Conservation (phyloP, 2,888 invertebrate species). For the Lingula anatina region DNA sequence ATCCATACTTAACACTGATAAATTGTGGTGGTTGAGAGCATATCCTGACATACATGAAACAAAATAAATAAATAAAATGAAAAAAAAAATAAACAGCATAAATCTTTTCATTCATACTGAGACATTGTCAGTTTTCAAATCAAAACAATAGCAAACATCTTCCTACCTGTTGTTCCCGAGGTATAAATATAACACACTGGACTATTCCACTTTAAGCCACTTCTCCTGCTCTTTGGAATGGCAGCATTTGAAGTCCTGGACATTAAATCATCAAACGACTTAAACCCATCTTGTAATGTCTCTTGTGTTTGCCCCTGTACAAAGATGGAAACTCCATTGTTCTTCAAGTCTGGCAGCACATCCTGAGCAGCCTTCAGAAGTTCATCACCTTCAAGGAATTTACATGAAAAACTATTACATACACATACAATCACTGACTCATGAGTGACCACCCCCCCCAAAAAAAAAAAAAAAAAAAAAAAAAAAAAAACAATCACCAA, state of each 20-base stretch:
- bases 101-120: too few relatives aligned
- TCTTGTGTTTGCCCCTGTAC: slow-evolving; percentile 14
- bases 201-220: slow-evolving; percentile 17
- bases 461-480: too few relatives aligned
- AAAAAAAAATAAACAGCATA: too few relatives aligned
- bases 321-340: slow-evolving; percentile 18
- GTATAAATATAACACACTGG: slow-evolving; percentile 87
- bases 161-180: slow-evolving; percentile 57
- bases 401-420: not conserved
- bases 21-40: too few relatives aligned
- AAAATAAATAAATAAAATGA: too few relatives aligned
- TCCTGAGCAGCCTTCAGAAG: slow-evolving; percentile 25
- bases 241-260: slow-evolving; percentile 12
- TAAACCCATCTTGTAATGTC: slow-evolving; percentile 16
- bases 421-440: too few relatives aligned
- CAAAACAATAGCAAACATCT: not conserved
- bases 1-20: too few relatives aligned
- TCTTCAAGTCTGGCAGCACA: slow-evolving; percentile 19
- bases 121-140: too few relatives aligned
- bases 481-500: too few relatives aligned
- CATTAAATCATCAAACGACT: slow-evolving; percentile 21
- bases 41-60: too few relatives aligned
- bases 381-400: slow-evolving; percentile 18
- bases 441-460: too few relatives aligned
- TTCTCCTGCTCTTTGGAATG: slow-evolving; percentile 13